A percentile compares a stretch with the other conserved stretches of the same genome.
phyloP scores from a whole-genome alignment of 1,140 invertebrate genomes.

The Augochlora pura region DNA sequence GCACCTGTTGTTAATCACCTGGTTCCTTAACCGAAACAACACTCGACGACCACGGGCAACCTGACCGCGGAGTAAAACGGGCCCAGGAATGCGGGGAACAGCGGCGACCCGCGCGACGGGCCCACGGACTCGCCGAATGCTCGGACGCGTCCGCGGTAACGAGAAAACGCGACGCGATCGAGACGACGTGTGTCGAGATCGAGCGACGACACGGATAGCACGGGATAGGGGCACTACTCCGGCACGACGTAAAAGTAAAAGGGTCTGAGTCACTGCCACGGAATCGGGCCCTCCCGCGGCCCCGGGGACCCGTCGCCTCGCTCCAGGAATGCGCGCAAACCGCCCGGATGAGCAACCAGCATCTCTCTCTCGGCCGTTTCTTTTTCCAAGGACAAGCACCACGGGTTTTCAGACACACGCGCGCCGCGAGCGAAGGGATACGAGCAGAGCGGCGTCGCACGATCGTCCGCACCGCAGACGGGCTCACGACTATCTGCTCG shows the following conservation, averaged over 20 bases:
- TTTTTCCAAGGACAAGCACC: not conserved
- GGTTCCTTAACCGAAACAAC: too few species aligned
- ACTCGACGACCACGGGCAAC: too few species aligned
- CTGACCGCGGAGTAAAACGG: too few species aligned
- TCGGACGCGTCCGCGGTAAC: too few species aligned
- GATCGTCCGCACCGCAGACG: slow-evolving; percentile 70
- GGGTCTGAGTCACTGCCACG: slow-evolving; percentile 31
- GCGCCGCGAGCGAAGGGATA: not conserved
- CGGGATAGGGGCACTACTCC: not conserved
- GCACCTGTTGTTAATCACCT: too few species aligned
- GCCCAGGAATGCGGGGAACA: not conserved
- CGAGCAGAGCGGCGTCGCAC: slow-evolving; percentile 1
- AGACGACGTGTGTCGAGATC: too few species aligned
- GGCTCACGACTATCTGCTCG: slow-evolving; percentile 73
- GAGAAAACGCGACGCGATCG: too few species aligned
- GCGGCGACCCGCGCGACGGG: not conserved
- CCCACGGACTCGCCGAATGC: too few species aligned
- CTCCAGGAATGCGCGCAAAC: slow-evolving; percentile 26
- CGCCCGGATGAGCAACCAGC: not conserved
- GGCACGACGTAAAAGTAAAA: slow-evolving; percentile 34
- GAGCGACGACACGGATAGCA: too few species aligned
- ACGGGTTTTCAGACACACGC: not conserved
- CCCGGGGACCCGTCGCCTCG: not conserved
- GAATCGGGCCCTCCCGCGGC: slow-evolving; percentile 6
- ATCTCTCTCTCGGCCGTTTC: not conserved